Percentiles rank a stretch among this genome's conserved stretches.
phyloP scores from a whole-genome alignment of 2,888 invertebrate genomes.

The Drosophila seclusa region DNA sequence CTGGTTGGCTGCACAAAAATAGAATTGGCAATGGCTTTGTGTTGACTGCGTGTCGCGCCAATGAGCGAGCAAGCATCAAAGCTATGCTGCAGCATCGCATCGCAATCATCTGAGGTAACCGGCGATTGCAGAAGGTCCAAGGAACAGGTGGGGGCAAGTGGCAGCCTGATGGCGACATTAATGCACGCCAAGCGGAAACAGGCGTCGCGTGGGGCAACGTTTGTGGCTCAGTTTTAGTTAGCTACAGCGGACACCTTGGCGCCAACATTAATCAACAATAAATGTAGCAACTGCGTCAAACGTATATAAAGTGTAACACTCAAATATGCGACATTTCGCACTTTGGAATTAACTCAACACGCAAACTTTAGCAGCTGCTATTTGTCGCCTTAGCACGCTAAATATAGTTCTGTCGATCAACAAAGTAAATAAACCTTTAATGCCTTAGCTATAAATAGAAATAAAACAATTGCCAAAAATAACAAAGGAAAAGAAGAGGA shows the following conservation, averaged over 20 bases:
- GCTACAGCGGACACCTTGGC: slow-evolving; percentile 44
- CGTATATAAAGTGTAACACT: not conserved
- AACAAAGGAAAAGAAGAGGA: slow-evolving; percentile 34
- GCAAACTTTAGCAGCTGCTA: slow-evolving; percentile 14
- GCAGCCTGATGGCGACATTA: slow-evolving; percentile 25
- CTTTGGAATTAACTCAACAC: slow-evolving; percentile 10
- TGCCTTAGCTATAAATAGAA: slow-evolving; percentile 37
- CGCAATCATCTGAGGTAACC: slow-evolving; percentile 32
- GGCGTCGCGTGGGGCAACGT: slow-evolving; percentile 46
- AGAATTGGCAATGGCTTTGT: slow-evolving; percentile 79
- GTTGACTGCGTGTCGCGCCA: slow-evolving; percentile 77
- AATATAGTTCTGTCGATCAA: slow-evolving; percentile 44
- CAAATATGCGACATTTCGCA: not conserved
- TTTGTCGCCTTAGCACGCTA: slow-evolving; percentile 21
- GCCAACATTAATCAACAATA: slow-evolving; percentile 62
- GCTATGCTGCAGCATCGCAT: slow-evolving; percentile 45
- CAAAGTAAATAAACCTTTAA: slow-evolving; percentile 53
- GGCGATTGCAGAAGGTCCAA: slow-evolving; percentile 6
- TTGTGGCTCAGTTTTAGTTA: slow-evolving; percentile 13
- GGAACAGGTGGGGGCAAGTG: not conserved
- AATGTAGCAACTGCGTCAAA: slow-evolving; percentile 40
- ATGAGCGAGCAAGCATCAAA: slow-evolving; percentile 44
- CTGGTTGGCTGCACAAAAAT: slow-evolving; percentile 54
- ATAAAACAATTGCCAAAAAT: slow-evolving; percentile 66
- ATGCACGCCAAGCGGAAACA: slow-evolving; percentile 57